Evolutionary conservation across 1,140 invertebrate species (phyloP).

Genomic region (Anoplolepis gracilipes): DNA sequence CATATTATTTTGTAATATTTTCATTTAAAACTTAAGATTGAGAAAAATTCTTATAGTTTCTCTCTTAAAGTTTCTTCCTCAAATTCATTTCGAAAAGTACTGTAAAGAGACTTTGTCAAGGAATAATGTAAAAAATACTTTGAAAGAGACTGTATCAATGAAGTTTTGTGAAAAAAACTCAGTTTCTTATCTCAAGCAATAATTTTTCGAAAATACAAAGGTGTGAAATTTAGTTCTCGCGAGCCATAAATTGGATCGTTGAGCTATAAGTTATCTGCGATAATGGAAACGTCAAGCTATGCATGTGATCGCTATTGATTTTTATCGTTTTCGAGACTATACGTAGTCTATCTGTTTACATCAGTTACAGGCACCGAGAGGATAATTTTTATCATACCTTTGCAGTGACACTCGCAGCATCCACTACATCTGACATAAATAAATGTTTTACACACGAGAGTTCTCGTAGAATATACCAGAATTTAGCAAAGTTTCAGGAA

Average conservation of each 20-base stretch:
- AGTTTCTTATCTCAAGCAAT: neutral
- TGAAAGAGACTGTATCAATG: neutral
- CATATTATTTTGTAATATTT: too few relatives aligned
- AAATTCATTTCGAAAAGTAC: too few relatives aligned
- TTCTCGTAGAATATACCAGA: neutral
- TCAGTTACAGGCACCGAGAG: neutral
- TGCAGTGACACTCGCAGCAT: neutral
- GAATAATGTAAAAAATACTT: neutral
- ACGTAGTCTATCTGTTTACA: neutral
- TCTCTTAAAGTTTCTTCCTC: too few relatives aligned
- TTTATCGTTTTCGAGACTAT: neutral
- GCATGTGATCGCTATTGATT: neutral
- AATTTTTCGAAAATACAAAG: neutral
- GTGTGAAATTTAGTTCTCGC: neutral
- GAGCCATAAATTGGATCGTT: neutral
- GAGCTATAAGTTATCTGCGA: neutral
- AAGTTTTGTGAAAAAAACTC: neutral
- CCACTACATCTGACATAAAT: constrained; percentile 7
- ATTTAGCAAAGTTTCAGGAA: neutral
- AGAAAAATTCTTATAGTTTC: too few relatives aligned
- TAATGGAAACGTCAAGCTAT: neutral
- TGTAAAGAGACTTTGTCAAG: too few relatives aligned
- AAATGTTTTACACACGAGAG: neutral
- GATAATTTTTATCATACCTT: neutral
- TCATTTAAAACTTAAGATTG: too few relatives aligned